Conservation (phyloP, 2,113 vertebrate species). For the Galeopterus variegatus region DNA sequence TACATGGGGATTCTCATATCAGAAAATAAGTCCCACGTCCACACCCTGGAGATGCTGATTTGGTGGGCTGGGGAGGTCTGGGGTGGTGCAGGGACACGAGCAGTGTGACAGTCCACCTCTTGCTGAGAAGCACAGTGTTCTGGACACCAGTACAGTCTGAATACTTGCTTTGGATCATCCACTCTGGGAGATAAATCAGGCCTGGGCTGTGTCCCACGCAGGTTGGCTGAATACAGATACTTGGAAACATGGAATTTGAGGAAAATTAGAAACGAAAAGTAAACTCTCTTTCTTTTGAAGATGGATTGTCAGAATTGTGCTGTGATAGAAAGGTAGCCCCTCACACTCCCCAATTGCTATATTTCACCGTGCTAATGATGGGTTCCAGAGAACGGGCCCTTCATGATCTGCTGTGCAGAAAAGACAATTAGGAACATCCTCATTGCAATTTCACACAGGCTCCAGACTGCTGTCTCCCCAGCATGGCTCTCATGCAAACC, state of each 20-base stretch:
- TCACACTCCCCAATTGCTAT: neutral
- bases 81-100: neutral
- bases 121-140: neutral
- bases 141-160: neutral
- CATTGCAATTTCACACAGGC: fast-evolving
- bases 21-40: neutral
- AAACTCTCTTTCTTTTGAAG: neutral
- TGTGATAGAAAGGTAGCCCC: neutral
- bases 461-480: neutral
- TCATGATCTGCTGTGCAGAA: neutral
- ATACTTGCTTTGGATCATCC: neutral
- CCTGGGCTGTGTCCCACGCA: neutral
- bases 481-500: neutral
- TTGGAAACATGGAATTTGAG: neutral
- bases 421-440: neutral
- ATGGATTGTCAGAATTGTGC: neutral
- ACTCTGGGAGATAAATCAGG: neutral
- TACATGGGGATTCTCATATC: fast-evolving
- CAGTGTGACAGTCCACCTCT: neutral
- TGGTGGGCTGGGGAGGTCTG: neutral
- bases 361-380: neutral
- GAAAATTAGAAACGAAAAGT: neutral
- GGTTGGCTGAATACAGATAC: neutral
- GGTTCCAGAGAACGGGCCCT: neutral
- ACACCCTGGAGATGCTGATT: neutral